Percentiles rank a stretch among this genome's conserved stretches.
These are phyloP conservation scores for Sebastes minor DNA, from an alignment of 2,797 vertebrate species.

Conservation along the genomic window DNA sequence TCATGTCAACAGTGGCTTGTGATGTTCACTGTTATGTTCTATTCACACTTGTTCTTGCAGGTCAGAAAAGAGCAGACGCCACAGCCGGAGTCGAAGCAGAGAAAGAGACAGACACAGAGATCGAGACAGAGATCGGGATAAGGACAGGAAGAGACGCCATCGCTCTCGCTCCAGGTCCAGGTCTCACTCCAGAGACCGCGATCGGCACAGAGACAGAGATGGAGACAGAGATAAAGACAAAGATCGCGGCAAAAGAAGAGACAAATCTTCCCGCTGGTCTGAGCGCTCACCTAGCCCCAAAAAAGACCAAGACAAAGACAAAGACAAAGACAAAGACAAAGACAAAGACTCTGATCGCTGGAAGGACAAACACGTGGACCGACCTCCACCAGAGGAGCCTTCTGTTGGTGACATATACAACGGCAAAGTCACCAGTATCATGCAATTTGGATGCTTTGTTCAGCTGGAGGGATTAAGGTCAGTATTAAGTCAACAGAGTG, in stretches of 20 bases:
- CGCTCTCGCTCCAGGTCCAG: slow-evolving; percentile 79
- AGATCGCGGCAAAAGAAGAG: slow-evolving; percentile 81
- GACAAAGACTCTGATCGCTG: slow-evolving; percentile 86
- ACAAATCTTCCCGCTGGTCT: slow-evolving; percentile 80
- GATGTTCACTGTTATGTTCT: background rate
- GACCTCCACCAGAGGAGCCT: slow-evolving; percentile 94
- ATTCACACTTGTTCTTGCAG: slow-evolving; percentile 13
- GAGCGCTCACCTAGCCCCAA: slow-evolving; percentile 88
- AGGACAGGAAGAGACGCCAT: slow-evolving; percentile 73
- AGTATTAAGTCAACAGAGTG: background rate
- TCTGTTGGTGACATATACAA: slow-evolving; percentile 97
- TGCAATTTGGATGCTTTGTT: slow-evolving; percentile 99
- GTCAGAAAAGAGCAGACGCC: slow-evolving; percentile 80
- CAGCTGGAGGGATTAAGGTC: slow-evolving; percentile 97
- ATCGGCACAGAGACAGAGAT: slow-evolving; percentile 76
- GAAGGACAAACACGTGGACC: slow-evolving; percentile 96
- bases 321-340: slow-evolving; percentile 77
- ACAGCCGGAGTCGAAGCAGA: slow-evolving; percentile 85
- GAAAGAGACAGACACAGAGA: slow-evolving; percentile 74
- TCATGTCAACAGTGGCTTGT: background rate
- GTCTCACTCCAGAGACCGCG: slow-evolving; percentile 81
- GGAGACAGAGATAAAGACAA: slow-evolving; percentile 78
- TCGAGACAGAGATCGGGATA: slow-evolving; percentile 69
- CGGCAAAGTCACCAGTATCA: slow-evolving; percentile 97
- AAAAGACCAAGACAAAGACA: slow-evolving; percentile 54